A percentile compares a stretch with the other conserved stretches of the same genome.
phyloP scores from a whole-genome alignment of 2,797 vertebrate species.

The Prionace glauca region DNA sequence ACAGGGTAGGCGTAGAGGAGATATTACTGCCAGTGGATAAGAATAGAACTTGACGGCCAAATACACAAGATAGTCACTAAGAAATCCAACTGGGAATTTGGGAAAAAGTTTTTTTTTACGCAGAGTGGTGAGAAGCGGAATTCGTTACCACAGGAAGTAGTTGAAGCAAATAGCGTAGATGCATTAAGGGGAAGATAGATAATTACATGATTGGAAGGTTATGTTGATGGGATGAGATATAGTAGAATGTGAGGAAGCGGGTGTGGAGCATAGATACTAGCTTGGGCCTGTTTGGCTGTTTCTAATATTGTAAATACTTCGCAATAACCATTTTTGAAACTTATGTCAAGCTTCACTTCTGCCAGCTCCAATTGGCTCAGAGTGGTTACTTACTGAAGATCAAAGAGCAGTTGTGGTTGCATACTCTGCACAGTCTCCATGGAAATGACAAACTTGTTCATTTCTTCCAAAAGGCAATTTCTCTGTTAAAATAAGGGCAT shows the following conservation, averaged over 20 bases:
- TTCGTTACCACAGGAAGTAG: neutral
- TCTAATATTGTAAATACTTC: neutral
- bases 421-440: constrained; percentile 56
- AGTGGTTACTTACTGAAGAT: constrained; percentile 59
- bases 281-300: neutral
- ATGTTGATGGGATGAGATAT: neutral
- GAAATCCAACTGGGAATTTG: neutral
- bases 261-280: neutral
- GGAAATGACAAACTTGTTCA: constrained; percentile 59
- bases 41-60: neutral
- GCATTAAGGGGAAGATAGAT: neutral
- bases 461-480: constrained; percentile 58
- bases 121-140: neutral
- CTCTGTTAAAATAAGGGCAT: constrained; percentile 51
- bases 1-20: neutral
- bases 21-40: neutral
- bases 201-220: neutral
- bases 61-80: neutral
- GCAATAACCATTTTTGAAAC: neutral
- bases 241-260: neutral
- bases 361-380: too few species aligned
- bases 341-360: too few species aligned
- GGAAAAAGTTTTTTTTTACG: neutral
- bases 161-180: neutral
- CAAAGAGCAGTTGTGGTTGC: constrained; percentile 59